Conservation (phyloP, 2,888 invertebrate genomes). For the Acanthococcus lagerstroemiae region DNA sequence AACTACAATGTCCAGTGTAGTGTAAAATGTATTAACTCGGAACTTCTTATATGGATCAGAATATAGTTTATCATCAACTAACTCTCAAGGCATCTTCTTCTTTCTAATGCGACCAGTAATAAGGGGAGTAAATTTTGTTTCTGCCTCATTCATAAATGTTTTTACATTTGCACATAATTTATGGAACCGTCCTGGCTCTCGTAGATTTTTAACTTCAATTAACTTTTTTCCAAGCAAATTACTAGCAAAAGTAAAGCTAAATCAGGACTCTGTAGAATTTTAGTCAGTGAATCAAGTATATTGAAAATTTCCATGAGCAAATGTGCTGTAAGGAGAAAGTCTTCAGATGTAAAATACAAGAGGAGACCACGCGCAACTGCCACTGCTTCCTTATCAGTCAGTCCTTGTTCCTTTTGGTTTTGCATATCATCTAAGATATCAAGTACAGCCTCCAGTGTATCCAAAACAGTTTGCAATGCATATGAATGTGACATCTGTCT, state of each 20-base stretch:
- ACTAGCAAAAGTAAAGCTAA: slow-evolving; percentile 8
- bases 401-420: neutral
- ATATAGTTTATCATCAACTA: too few species aligned
- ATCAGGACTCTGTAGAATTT: slow-evolving; percentile 9
- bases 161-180: too few species aligned
- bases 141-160: too few species aligned
- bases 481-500: slow-evolving; percentile 9
- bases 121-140: too few species aligned
- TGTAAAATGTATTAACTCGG: too few species aligned
- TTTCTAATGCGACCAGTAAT: too few species aligned
- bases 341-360: slow-evolving; percentile 1
- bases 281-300: neutral
- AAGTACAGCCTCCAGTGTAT: neutral
- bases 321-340: slow-evolving; percentile 4
- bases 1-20: too few species aligned
- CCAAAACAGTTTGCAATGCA: neutral
- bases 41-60: too few species aligned
- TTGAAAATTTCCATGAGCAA: slow-evolving; percentile 1
- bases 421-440: neutral
- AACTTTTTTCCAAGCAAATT: too few species aligned
- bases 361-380: slow-evolving; percentile 6
- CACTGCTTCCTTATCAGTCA: neutral
- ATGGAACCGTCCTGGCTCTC: too few species aligned
- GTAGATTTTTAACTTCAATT: too few species aligned
- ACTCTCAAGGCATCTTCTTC: too few species aligned